Evolutionary conservation across 92 coral and sea anemone species (phyloP).

Genomic region (Phenganax subtilis): DNA sequence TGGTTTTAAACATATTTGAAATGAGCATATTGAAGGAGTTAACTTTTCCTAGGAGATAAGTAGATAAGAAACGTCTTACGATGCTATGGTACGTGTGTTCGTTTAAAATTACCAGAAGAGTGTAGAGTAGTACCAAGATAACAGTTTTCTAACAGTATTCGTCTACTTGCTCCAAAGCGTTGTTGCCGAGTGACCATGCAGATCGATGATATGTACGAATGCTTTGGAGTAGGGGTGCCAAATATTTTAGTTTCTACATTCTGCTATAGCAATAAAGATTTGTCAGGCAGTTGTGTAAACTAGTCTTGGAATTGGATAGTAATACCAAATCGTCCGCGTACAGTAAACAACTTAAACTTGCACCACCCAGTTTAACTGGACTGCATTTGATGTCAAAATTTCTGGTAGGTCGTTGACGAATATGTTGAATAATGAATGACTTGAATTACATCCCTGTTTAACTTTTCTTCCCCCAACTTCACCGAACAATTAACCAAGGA

Average conservation of each 20-base stretch:
- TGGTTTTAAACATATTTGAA: too few species aligned
- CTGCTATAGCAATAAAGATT: not conserved
- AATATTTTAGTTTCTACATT: too few species aligned
- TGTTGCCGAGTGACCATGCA: not conserved
- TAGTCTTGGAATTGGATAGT: not conserved
- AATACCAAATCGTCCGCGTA: slow-evolving; percentile 25
- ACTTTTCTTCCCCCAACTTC: not conserved
- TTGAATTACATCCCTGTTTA: slow-evolving; percentile 39
- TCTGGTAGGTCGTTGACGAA: slow-evolving; percentile 1
- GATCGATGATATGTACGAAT: too few species aligned
- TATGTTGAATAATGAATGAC: slow-evolving; percentile 28
- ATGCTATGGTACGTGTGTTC: too few species aligned
- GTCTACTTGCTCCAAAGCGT: too few species aligned
- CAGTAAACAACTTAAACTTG: slow-evolving; percentile 9
- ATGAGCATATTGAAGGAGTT: too few species aligned
- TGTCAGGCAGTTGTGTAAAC: slow-evolving; percentile 11
- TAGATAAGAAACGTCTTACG: too few species aligned
- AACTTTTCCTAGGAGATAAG: too few species aligned
- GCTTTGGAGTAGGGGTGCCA: too few species aligned
- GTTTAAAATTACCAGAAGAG: not conserved
- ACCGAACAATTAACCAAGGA: too few species aligned
- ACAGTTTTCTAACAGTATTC: too few species aligned
- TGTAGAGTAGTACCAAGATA: too few species aligned
- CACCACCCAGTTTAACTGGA: slow-evolving; percentile 15
- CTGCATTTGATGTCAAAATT: slow-evolving; percentile 16